phyloP scores from a whole-genome alignment of 2,113 vertebrate species.

The Pagrus major region DNA sequence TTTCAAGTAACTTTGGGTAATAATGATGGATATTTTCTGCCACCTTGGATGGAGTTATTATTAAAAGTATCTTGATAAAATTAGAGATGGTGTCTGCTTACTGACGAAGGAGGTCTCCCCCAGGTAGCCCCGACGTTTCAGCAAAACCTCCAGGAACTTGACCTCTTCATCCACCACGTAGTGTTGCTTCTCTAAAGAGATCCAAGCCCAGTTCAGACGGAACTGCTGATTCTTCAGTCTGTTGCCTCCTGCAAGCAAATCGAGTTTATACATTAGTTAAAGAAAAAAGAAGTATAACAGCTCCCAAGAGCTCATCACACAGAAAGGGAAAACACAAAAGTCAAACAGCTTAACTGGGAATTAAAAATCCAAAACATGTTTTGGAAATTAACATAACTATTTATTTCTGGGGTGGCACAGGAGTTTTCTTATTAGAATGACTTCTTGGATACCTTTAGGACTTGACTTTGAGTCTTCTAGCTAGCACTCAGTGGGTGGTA shows the following conservation, averaged over 20 bases:
- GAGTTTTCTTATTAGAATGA: slow-evolving; percentile 37
- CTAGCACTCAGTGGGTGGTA: slow-evolving; percentile 52
- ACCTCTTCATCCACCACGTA: slow-evolving; percentile 92
- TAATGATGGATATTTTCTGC: background rate
- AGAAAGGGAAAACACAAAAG: background rate
- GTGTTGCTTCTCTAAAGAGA: slow-evolving; percentile 93
- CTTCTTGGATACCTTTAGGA: slow-evolving; percentile 44
- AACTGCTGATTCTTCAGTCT: slow-evolving; percentile 92
- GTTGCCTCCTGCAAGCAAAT: slow-evolving; percentile 89
- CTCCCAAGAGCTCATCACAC: background rate
- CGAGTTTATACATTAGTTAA: background rate
- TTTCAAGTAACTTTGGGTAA: background rate
- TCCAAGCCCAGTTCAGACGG: slow-evolving; percentile 95
- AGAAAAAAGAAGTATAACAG: background rate
- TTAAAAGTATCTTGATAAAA: background rate
- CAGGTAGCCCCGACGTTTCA: slow-evolving; percentile 93
- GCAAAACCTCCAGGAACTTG: slow-evolving; percentile 91
- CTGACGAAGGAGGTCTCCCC: slow-evolving; percentile 97
- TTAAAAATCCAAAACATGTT: background rate
- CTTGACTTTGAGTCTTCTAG: slow-evolving; percentile 37
- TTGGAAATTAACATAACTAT: slow-evolving; percentile 13
- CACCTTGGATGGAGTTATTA: background rate
- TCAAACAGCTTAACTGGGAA: background rate
- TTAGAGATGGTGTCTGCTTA: slow-evolving; percentile 80
- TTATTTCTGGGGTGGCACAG: slow-evolving; percentile 5